phyloP scores from a whole-genome alignment of 2,888 invertebrate genomes.

The Amorpha juglandis region DNA sequence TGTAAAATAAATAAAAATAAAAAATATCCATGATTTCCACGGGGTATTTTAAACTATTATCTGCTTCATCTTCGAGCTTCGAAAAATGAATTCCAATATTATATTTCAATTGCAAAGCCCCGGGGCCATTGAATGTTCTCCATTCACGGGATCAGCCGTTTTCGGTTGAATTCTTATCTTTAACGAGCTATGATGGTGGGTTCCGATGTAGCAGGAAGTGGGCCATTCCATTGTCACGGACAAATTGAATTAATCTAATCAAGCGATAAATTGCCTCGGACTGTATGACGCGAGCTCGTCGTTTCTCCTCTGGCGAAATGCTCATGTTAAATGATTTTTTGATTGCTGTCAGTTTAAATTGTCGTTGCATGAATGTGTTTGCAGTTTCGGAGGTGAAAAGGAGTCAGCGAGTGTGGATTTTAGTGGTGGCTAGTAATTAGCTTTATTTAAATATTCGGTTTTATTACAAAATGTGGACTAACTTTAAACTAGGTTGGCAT shows the following conservation, averaged over 20 bases:
- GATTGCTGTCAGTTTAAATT: slow-evolving; percentile 31
- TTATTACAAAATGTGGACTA: background rate
- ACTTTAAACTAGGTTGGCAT: too few relatives aligned
- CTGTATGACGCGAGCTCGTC: slow-evolving; percentile 35
- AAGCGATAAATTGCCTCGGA: slow-evolving; percentile 68
- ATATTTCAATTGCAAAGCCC: slow-evolving; percentile 42
- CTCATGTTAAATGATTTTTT: slow-evolving; percentile 30
- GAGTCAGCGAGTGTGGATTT: background rate
- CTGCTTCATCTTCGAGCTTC: background rate
- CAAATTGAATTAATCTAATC: slow-evolving; percentile 80
- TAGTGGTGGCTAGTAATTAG: background rate
- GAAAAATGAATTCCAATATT: slow-evolving; percentile 42
- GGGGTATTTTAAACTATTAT: background rate
- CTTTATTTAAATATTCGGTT: background rate
- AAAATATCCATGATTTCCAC: background rate
- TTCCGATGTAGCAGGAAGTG: slow-evolving; percentile 71
- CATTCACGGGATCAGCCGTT: slow-evolving; percentile 44
- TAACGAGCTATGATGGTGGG: slow-evolving; percentile 68
- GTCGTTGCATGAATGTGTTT: background rate
- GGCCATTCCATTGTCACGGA: slow-evolving; percentile 72
- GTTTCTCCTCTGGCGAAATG: slow-evolving; percentile 39
- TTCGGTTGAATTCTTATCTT: slow-evolving; percentile 64
- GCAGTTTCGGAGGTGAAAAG: background rate
- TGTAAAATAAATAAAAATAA: too few relatives aligned
- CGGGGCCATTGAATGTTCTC: slow-evolving; percentile 40